Base-by-base conservation (phyloP, 2,113 vertebrate species). In the Paramormyrops kingsleyae region DNA sequence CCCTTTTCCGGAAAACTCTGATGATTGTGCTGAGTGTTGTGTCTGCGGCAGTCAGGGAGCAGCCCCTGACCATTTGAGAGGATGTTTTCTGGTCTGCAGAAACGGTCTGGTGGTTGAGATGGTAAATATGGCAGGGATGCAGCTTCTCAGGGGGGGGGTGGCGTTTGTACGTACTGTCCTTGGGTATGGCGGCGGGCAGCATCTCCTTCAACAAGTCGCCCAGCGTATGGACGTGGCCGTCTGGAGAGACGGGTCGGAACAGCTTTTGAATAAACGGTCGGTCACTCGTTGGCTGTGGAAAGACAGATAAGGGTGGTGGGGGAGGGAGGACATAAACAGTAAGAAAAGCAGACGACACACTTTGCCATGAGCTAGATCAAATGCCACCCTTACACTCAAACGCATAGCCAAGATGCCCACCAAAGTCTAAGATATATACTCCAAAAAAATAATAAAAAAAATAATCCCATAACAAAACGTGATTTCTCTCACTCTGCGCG, bases 241-340 rank as follows among this genome's bases (percentile, higher is more conserved):
- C 98, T 87, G 95, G 89, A 88, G 97, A 96, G 93, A 97, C 66
- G 5, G 99, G 98, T 52, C 98, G 98, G 94, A 99, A 99, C 24
- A 97, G 96, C 92, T 98, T 99, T 96, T 99, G 99, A 94, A 99
- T 97, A 95, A 99, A 99, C 86, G 98, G 98, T 83, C 97, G 95
- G 88, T 99, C 97, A 85, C 96, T 97, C 59, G 95, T 96, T 17
- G 97, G 96, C 99, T 99, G 94, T 52, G 31, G 1, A 35, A 88
- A 80, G 56, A 90, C 9, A 42, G 56, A 87, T 19, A 83, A 70
- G 35, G 59, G 59, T 8, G 59, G 59, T n/a, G n/a, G 62, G 59
- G 62, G 62, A 10, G 62, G n/a, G 24, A 1, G 4, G 13, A 2
- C 35, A 19, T 39, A 80, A 80, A 42, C 2, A n/a, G 12, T 42